Conservation (phyloP, 2,113 vertebrate genomes). For the Syngnathoides biaculeatus region DNA sequence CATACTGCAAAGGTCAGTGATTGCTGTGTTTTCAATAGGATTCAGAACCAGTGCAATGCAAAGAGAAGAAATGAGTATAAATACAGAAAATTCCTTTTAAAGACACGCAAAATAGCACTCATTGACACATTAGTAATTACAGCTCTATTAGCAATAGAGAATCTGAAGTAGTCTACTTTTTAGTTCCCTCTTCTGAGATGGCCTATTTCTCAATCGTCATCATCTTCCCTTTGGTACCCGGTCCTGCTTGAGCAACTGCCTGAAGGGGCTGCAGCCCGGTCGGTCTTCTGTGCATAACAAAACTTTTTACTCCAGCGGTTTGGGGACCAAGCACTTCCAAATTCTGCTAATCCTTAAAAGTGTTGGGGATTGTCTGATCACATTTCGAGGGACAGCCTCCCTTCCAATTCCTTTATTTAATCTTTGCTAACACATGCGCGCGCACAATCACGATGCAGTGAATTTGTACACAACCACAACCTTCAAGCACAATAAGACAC, state of each 20-base stretch:
- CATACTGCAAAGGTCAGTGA: no score
- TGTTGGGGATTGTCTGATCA: constrained; percentile 38
- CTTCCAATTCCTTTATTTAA: background rate
- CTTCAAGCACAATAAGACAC: background rate
- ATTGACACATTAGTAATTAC: background rate
- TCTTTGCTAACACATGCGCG: background rate
- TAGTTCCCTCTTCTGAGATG: constrained; percentile 8
- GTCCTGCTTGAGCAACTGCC: constrained; percentile 38
- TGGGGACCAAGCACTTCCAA: constrained; percentile 24
- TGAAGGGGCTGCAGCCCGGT: constrained; percentile 26
- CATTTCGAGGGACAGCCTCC: constrained; percentile 24
- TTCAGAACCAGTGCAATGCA: no score
- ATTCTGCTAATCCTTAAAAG: constrained; percentile 46
- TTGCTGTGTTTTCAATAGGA: no score
- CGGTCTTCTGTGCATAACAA: constrained; percentile 22
- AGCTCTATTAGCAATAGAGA: constrained; percentile 13
- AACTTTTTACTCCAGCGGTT: constrained; percentile 39
- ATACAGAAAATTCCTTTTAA: background rate
- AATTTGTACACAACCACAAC: background rate
- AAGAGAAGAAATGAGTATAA: background rate
- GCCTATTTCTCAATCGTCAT: constrained; percentile 31
- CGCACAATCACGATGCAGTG: background rate
- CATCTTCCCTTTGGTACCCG: constrained; percentile 31
- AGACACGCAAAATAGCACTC: background rate
- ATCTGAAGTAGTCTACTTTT: constrained; percentile 11